Base-by-base conservation (phyloP, 2,113 vertebrate species). In the Tricholaema leucomelas region DNA sequence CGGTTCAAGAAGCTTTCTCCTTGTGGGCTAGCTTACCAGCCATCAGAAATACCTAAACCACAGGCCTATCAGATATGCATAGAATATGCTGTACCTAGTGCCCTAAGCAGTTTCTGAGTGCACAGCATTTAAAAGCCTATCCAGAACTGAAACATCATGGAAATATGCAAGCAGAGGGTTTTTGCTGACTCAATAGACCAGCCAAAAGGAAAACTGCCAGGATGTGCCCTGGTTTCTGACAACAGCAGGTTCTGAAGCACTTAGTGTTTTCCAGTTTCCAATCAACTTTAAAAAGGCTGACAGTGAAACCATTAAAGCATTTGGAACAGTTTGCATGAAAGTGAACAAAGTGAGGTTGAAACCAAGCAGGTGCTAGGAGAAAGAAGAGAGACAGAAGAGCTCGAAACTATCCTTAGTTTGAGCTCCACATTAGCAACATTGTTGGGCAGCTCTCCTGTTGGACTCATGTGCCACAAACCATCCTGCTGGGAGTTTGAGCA, bases 371-470 rank as follows among this genome's bases (percentile, higher is more conserved):
- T 42, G 18, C 4, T 20, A 67, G 31, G 46, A 35, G 44, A 76
- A 83, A 82, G 6, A 0, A 0, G 21, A 77, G 36, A 85, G 19
- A 25, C 3, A 3, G 2, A 56, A 71, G 25, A 80, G 33, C 33
- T 88, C 33, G 64, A 23, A 88, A 30, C 8, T 52, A 3, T 18
- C 24, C 27, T n/a, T 44, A 36, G 15, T 8, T 15, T 54, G 33
- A 83, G 8, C 9, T 64, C 19, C 59, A 12, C 8, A 10, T 8
- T 66, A 63, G 23, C 7, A 58, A 16, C 25, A 24, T 73, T 1
- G 0, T 3, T 35, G 28, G 38, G 28, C 24, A 17, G 42, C 44
- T 16, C 12, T 61, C 0, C 0, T 11, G 18, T 16, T 63, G 27
- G 36, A 13, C 15, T 8, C 20, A 12, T 0, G 1, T 36, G 27